Evolutionary conservation across 2,888 invertebrate species (phyloP).

Genomic region (Endomychus coccineus): DNA sequence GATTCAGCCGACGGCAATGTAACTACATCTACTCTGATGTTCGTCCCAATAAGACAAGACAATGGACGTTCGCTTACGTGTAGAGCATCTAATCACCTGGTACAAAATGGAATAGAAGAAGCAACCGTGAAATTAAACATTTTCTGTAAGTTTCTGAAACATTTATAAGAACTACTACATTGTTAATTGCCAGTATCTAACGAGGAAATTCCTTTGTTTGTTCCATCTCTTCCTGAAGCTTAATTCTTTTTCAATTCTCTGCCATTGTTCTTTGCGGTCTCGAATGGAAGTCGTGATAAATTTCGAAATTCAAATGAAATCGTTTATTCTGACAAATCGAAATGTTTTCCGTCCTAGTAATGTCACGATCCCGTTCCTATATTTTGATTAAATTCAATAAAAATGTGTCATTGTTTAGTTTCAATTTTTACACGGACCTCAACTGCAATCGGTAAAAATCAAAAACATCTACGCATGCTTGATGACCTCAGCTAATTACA

Average conservation of each 20-base stretch:
- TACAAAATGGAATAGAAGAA: constrained; percentile 67
- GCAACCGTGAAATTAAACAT: constrained; percentile 76
- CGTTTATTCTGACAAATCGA: too few relatives aligned
- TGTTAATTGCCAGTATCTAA: constrained; percentile 24
- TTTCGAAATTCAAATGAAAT: too few relatives aligned
- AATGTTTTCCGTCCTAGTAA: too few relatives aligned
- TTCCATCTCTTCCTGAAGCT: neutral
- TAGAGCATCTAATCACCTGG: constrained; percentile 68
- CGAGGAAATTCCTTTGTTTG: constrained; percentile 19
- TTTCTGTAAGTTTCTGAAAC: constrained; percentile 65
- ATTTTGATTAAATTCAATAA: too few relatives aligned
- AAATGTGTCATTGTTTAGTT: too few relatives aligned
- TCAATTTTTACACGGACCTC: too few relatives aligned
- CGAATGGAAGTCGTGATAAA: neutral
- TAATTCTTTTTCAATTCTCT: constrained; percentile 17
- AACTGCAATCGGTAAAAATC: too few relatives aligned
- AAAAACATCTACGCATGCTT: too few relatives aligned
- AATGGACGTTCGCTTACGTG: constrained; percentile 74
- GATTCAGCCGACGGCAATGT: constrained; percentile 74
- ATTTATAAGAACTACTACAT: constrained; percentile 25
- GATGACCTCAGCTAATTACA: too few relatives aligned
- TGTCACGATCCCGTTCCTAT: too few relatives aligned
- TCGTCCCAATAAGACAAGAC: constrained; percentile 69
- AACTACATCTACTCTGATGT: constrained; percentile 67
- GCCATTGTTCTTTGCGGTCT: constrained; percentile 12